Conservation (phyloP, 2,888 invertebrate genomes). For the Chymomyza amoena region DNA sequence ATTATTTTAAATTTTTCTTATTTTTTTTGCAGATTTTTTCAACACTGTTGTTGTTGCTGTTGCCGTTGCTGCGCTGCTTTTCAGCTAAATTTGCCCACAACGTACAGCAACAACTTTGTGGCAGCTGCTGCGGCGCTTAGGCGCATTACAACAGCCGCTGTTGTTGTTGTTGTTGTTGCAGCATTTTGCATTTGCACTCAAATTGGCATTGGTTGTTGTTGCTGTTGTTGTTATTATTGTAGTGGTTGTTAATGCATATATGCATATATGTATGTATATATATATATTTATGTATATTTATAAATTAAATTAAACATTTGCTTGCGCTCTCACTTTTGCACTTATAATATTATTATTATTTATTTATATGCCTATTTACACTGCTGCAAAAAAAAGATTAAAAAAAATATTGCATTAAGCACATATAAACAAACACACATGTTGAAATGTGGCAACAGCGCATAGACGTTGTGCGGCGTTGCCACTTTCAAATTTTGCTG, state of each 20-base stretch:
- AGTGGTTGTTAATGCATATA: too few species aligned
- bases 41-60: not conserved
- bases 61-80: slow-evolving; percentile 9
- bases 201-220: not conserved
- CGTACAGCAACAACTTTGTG: slow-evolving; percentile 22
- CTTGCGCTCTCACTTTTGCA: not conserved
- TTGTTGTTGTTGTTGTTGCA: slow-evolving; percentile 1
- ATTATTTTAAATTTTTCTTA: not conserved
- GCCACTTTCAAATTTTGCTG: not conserved
- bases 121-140: not conserved
- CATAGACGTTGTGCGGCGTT: not conserved
- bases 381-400: not conserved
- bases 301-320: not conserved
- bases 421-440: not conserved
- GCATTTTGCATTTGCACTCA: slow-evolving; percentile 4
- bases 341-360: slow-evolving; percentile 2
- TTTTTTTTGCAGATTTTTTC: slow-evolving; percentile 1
- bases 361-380: slow-evolving; percentile 5
- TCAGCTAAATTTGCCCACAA: slow-evolving; percentile 14
- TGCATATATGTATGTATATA: too few species aligned
- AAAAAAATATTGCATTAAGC: not conserved
- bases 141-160: slow-evolving; percentile 1
- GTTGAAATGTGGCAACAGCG: not conserved
- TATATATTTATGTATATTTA: not conserved
- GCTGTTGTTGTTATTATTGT: not conserved